A percentile compares a stretch with the other conserved stretches of the same genome.
These are phyloP conservation scores for Saguinus midas DNA, from an alignment of 2,113 vertebrate genomes.

Conservation along the genomic window DNA sequence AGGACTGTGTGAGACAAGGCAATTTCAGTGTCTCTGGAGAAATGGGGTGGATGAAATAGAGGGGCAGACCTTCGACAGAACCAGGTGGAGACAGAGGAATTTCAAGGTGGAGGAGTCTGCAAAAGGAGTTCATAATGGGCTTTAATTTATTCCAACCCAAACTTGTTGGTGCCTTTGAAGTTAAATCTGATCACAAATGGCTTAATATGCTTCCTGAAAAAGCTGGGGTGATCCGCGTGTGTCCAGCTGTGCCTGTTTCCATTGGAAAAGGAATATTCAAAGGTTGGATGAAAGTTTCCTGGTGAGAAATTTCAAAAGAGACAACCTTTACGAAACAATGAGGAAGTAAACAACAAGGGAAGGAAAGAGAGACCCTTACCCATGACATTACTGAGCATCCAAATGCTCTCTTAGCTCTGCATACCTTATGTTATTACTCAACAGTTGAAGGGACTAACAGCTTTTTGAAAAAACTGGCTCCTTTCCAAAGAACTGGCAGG, in stretches of 20 bases:
- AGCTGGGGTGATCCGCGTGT: background rate
- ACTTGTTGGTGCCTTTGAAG: background rate
- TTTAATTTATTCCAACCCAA: conserved; percentile 32
- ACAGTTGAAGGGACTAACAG: conserved; percentile 14
- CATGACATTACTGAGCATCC: background rate
- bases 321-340: background rate
- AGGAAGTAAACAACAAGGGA: background rate
- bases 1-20: background rate
- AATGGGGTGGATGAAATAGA: background rate
- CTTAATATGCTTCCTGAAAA: background rate
- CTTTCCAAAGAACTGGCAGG: conserved; percentile 50
- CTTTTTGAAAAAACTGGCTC: conserved; percentile 40
- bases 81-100: background rate
- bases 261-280: conserved; percentile 15
- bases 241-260: background rate
- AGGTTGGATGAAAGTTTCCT: background rate
- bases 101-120: background rate
- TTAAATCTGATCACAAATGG: background rate
- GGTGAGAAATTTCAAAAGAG: background rate
- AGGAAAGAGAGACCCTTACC: background rate
- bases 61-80: background rate
- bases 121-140: background rate
- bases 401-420: background rate
- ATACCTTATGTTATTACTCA: conserved; percentile 1
- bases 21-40: background rate